Conservation (phyloP, 2,888 invertebrate species). For the Nephrotoma appendiculata region DNA sequence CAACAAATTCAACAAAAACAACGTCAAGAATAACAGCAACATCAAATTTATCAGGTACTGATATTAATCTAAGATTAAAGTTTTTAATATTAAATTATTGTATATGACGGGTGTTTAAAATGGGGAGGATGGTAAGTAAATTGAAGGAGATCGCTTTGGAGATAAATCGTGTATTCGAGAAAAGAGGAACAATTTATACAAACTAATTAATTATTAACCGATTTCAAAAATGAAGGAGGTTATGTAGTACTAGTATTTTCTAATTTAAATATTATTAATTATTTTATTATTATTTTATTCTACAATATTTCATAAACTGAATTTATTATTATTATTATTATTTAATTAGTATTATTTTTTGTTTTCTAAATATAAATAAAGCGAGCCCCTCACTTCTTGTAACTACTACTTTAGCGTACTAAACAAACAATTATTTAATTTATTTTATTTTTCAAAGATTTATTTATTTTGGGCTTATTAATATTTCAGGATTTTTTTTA, state of each 20-base stretch:
- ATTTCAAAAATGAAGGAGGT: no score
- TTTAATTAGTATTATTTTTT: not conserved
- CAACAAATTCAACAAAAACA: not conserved
- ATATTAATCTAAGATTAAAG: not conserved
- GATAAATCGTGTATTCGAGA: not conserved
- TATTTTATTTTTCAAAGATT: not conserved
- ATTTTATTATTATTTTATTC: not conserved
- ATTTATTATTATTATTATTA: not conserved
- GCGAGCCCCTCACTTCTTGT: not conserved
- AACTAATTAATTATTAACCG: not conserved
- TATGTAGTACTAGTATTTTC: not conserved
- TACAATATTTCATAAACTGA: not conserved
- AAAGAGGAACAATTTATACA: not conserved
- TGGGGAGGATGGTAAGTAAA: not conserved
- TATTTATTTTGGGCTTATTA: not conserved
- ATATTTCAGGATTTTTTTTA: not conserved
- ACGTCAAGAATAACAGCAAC: not conserved
- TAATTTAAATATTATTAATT: not conserved
- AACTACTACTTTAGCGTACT: not conserved
- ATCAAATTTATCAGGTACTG: not conserved
- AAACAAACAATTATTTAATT: not conserved
- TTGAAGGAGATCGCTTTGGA: not conserved
- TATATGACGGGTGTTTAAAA: not conserved
- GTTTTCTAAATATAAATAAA: not conserved
- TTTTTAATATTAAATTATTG: not conserved